These are phyloP conservation scores for Glossophaga mutica DNA, from an alignment of 2,797 vertebrate species.

Conservation along the genomic window DNA sequence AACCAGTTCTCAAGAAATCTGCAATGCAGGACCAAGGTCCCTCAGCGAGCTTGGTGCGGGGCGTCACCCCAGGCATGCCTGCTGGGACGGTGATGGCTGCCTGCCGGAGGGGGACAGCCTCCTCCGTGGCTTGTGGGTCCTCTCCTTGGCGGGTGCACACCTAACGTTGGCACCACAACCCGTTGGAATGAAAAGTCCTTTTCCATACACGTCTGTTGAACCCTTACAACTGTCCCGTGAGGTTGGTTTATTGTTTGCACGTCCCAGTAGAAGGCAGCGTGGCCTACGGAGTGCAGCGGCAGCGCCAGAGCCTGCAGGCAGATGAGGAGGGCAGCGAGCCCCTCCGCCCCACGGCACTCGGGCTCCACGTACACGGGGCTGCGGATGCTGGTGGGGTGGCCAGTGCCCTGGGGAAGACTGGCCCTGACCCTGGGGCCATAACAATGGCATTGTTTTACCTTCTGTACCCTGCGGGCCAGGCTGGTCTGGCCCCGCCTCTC, in stretches of 20 bases:
- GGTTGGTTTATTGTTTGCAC: neutral
- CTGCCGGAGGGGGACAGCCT: no score
- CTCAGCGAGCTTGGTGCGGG: neutral
- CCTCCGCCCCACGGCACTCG: neutral
- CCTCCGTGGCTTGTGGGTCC: fast-evolving
- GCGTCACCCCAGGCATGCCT: neutral
- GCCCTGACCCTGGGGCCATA: neutral
- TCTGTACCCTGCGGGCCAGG: neutral
- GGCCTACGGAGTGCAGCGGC: fast-evolving
- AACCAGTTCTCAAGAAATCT: neutral
- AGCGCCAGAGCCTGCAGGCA: neutral
- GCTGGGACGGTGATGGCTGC: fast-evolving
- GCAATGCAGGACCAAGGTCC: neutral
- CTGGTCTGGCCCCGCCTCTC: neutral
- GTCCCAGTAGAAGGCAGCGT: neutral
- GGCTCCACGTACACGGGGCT: neutral
- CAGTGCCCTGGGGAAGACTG: neutral
- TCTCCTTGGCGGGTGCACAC: fast-evolving
- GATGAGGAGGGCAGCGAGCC: neutral
- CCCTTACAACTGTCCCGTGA: no score
- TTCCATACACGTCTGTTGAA: neutral
- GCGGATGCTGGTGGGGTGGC: neutral
- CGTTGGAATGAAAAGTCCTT: neutral
- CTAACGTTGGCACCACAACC: fast-evolving
- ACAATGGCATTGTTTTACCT: neutral